Evolutionary conservation across 2,113 vertebrate species (phyloP), one percentile per base, ranked within the genome.

Genomic region (Callaeas wilsoni): DNA sequence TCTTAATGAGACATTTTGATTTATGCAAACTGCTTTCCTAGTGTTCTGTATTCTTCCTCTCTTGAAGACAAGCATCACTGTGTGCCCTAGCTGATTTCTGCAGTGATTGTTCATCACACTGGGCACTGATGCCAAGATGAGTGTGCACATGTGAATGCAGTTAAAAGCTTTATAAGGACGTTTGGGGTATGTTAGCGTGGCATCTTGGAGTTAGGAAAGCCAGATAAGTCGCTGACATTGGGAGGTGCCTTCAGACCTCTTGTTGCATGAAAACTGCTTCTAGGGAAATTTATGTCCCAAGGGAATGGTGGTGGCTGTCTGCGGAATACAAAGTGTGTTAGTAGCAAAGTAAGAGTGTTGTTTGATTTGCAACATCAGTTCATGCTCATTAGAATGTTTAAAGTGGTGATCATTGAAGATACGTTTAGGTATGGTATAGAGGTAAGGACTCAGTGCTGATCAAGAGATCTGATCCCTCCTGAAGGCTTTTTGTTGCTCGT

Each of bases 121-220:
- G 71, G 52, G 35, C 47, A 16, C 41, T 30, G 5, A 32, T 53
- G 57, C 56, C 62, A 56, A 27, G 62, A 35, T 35, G 0, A 53
- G 37, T 5, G 2, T 74, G 65, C 11, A 17, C 0, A 0, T 62
- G 52, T 62, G 44, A 83, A 52, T 47, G 32, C 17, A 7, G 2
- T 4, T 42, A 63, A 68, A 60, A 81, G 25, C 49, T 55, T 56
- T 41, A 41, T 2, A 15, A 39, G 23, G 6, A 18, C 3, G 6
- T 33, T 23, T 32, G 20, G 10, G 1, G 1, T 33, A 7, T 8
- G 1, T 60, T 56, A 37, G 16, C 6, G 0, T 64, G n/a, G 46
- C 26, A 42, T 53, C 67, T 26, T 42, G 59, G 68, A 60, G 27
- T 49, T 65, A 30, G 62, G 21, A 33, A 39, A 83, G 42, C 37